Evolutionary conservation across 2,113 vertebrate genomes (phyloP).

Genomic region (Lepus europaeus): DNA sequence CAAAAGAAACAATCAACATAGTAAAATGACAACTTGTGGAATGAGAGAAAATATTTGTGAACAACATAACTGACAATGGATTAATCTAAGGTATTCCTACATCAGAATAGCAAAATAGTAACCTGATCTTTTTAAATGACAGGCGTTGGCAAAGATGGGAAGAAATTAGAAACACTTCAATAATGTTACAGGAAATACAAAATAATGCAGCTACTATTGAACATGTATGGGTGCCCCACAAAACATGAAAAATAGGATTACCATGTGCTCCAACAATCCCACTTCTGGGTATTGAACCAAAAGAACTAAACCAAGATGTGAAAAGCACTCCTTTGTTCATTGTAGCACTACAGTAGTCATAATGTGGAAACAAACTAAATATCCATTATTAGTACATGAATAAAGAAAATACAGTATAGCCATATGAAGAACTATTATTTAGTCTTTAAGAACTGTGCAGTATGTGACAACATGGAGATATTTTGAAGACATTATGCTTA

Average conservation of each 20-base stretch:
- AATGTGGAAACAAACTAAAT: neutral
- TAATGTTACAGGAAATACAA: neutral
- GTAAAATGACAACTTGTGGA: neutral
- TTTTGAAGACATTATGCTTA: neutral
- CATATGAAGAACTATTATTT: neutral
- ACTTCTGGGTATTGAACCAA: neutral
- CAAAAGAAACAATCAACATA: neutral
- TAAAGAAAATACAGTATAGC: neutral
- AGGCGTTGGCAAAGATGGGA: neutral
- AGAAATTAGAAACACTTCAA: too few relatives aligned
- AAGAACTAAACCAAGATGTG: neutral
- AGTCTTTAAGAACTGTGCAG: neutral
- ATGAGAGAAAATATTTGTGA: neutral
- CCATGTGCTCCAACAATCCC: neutral
- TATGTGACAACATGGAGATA: neutral
- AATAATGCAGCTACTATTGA: neutral
- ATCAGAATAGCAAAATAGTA: neutral
- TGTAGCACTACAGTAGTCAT: fast-evolving
- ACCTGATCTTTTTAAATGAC: neutral
- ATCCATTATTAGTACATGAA: neutral
- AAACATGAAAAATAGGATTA: neutral
- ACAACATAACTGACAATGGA: neutral
- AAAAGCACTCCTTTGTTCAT: too few relatives aligned
- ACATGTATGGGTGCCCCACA: neutral
- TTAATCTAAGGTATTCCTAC: neutral